Conservation (phyloP, 1,140 invertebrate genomes). For the Papilio polytes region DNA sequence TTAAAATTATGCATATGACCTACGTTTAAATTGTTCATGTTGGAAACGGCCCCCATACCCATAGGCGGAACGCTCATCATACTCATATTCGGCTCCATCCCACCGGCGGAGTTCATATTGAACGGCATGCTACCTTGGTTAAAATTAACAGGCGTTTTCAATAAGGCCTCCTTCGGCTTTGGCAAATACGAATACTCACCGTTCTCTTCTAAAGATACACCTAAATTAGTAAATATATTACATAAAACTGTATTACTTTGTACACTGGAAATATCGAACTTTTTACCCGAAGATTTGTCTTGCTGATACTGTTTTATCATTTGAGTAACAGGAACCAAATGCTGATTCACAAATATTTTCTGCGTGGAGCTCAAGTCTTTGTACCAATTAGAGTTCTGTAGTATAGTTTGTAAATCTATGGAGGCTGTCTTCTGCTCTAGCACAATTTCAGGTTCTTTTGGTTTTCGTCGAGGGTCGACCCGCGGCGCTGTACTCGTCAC, state of each 20-base stretch:
- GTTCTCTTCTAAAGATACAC: constrained; percentile 83
- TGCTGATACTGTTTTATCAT: constrained; percentile 85
- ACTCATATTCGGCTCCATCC: constrained; percentile 72
- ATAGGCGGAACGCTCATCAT: constrained; percentile 79
- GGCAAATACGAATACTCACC: constrained; percentile 83
- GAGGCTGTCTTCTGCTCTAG: constrained; percentile 72
- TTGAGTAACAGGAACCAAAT: constrained; percentile 85
- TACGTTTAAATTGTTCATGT: constrained; percentile 77
- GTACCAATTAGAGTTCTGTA: constrained; percentile 87
- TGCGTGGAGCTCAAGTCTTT: constrained; percentile 87
- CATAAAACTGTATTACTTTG: constrained; percentile 82
- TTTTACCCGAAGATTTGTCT: constrained; percentile 80
- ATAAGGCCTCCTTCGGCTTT: constrained; percentile 75
- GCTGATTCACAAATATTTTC: constrained; percentile 87
- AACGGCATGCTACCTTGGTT: constrained; percentile 73
- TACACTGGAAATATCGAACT: constrained; percentile 82
- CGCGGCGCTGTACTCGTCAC: constrained; percentile 59
- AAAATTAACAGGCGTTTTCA: constrained; percentile 79
- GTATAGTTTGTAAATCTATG: constrained; percentile 84
- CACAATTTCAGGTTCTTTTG: constrained; percentile 75
- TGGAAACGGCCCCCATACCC: constrained; percentile 62
- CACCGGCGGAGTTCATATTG: constrained; percentile 60
- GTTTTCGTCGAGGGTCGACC: constrained; percentile 84
- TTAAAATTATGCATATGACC: constrained; percentile 74
- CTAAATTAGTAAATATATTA: constrained; percentile 85